A percentile compares a stretch with the other conserved stretches of the same genome.
Conservation (phyloP, 2,113 vertebrate species). For the Otocyon megalotis region DNA sequence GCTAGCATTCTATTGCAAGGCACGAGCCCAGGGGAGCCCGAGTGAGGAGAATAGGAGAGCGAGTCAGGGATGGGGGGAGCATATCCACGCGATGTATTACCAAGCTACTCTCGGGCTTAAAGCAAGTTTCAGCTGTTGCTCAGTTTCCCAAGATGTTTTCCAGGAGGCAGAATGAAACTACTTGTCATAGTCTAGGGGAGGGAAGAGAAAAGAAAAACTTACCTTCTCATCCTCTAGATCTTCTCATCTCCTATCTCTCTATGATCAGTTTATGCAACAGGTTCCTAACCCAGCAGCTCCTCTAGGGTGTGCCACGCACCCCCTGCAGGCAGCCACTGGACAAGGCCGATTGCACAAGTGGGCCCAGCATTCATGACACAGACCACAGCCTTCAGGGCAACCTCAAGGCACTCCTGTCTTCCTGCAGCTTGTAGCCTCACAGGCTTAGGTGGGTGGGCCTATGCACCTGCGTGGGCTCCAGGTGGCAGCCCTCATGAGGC, state of each 20-base stretch:
- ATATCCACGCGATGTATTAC: neutral
- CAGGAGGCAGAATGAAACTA: neutral
- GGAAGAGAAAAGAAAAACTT: neutral
- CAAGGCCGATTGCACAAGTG: neutral
- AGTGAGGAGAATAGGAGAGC: neutral
- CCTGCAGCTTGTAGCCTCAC: neutral
- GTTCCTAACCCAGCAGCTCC: neutral
- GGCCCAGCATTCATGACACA: neutral
- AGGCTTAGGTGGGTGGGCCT: neutral
- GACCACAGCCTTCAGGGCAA: too few species aligned
- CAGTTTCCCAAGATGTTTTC: neutral
- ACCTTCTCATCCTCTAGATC: neutral
- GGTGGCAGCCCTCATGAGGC: neutral
- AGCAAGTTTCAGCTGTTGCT: neutral
- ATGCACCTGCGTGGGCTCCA: rapidly evolving
- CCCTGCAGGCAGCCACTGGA: neutral
- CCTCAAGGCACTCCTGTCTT: neutral
- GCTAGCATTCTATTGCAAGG: rapidly evolving
- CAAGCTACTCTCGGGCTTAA: neutral
- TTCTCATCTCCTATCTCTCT: neutral
- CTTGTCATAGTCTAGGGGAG: neutral
- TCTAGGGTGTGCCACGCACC: neutral
- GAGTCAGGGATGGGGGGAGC: too few species aligned
- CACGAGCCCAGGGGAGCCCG: neutral
- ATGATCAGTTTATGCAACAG: neutral